Evolutionary conservation across 2,888 invertebrate species (phyloP), one percentile per base, ranked within the genome.

Genomic region (Acanthococcus lagerstroemiae): DNA sequence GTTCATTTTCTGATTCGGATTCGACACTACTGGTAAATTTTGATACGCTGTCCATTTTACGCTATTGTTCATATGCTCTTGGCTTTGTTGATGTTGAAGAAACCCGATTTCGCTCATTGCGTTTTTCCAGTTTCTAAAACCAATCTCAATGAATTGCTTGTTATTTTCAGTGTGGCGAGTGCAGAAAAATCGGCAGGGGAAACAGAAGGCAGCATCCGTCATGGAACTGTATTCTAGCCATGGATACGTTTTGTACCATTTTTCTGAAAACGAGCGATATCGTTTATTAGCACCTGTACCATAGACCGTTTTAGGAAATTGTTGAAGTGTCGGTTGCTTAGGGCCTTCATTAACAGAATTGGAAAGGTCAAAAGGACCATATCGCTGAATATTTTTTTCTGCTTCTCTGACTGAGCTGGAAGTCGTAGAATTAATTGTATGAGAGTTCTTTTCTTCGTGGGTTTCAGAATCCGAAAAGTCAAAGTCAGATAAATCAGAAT

Each of bases 161-260:
- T 37, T n/a, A 44, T 45, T 57, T 30, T 26, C 37, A 55, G 21
- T 19, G 45, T 26, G 17, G 19, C 45, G 25, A 55, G 46, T 30
- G 15, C 26, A 55, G 46, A 46, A 63, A 65, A 65, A 45, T 46
- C 55, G 12, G 17, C 46, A 65, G 55, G 44, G 55, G 45, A 65
- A 55, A 22, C 55, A 63, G 44, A 17, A 63, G 15, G 50, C 63
- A 1, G 54, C 30, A 63, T 63, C 63, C 12, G 27, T 2, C 27
- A 54, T 27, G 17, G 54, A n/a, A 54, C 63, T 63, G 19, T 63
- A 54, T 30, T 63, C 63, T 2, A 63, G 22, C 54, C 63, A 63
- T 26, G 55, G 44, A 54, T 17, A 63, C 37, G 27, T 48, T 17
- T 63, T 63, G 54, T 54, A 63, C 26, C 26, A 65, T 9, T 55